Evolutionary conservation across 2,888 invertebrate species (phyloP).

Genomic region (Orthonevra nobilis): DNA sequence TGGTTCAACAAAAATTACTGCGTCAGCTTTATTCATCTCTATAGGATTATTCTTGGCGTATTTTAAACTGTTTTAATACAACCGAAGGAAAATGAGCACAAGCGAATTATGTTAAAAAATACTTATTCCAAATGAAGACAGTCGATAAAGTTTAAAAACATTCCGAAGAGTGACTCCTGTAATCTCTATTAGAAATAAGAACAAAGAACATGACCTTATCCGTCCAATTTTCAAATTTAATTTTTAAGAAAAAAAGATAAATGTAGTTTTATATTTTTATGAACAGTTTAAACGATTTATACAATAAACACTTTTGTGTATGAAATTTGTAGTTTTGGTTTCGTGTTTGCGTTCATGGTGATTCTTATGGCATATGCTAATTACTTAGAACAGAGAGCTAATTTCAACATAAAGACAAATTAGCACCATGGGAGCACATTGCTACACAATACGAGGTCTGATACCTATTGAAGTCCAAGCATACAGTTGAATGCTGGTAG

Average conservation of each 20-base stretch:
- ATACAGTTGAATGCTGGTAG: too few relatives aligned
- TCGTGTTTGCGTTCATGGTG: neutral
- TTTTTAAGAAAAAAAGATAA: neutral
- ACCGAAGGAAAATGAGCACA: neutral
- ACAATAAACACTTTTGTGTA: slow-evolving; percentile 29
- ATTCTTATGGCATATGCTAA: slow-evolving; percentile 4
- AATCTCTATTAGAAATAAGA: slow-evolving; percentile 1
- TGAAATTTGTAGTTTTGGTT: slow-evolving; percentile 4
- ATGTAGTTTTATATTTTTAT: slow-evolving; percentile 7
- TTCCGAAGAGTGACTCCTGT: too few relatives aligned
- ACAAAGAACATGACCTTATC: slow-evolving; percentile 1
- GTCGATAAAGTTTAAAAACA: too few relatives aligned
- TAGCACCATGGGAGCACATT: too few relatives aligned
- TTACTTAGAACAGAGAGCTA: too few relatives aligned
- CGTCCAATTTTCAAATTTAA: slow-evolving; percentile 18
- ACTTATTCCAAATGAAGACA: slow-evolving; percentile 20
- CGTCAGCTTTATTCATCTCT: neutral
- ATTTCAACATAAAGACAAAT: too few relatives aligned
- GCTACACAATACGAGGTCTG: too few relatives aligned
- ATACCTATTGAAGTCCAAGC: too few relatives aligned
- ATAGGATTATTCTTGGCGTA: neutral
- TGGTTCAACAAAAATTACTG: slow-evolving; percentile 21
- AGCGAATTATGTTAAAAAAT: slow-evolving; percentile 22
- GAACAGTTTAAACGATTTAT: too few relatives aligned
- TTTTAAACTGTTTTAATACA: slow-evolving; percentile 2